phyloP scores from a whole-genome alignment of 2,113 vertebrate genomes.

The Sorex fumeus region DNA sequence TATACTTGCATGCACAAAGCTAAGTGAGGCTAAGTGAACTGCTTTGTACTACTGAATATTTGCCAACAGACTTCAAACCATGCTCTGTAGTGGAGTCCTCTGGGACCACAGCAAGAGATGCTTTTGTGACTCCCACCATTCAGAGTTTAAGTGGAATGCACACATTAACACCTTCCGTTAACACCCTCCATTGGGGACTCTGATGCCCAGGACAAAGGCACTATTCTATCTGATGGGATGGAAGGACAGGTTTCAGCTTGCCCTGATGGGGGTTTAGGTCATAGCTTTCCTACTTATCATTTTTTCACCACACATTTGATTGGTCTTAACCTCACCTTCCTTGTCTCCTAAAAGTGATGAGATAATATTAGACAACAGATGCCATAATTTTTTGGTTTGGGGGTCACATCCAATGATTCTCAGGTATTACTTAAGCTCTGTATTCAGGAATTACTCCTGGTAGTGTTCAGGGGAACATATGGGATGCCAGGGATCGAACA shows the following conservation, averaged over 20 bases:
- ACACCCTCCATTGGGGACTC: neutral
- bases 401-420: too few species aligned
- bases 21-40: neutral
- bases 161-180: neutral
- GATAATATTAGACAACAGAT: neutral
- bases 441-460: too few species aligned
- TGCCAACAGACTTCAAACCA: neutral
- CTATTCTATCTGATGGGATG: neutral
- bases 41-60: neutral
- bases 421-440: too few species aligned
- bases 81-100: neutral
- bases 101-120: neutral
- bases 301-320: neutral
- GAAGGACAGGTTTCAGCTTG: neutral
- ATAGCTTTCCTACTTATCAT: neutral
- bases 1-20: neutral
- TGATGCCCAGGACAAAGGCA: neutral
- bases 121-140: neutral
- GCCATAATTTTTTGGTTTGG: too few species aligned
- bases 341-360: constrained; percentile 16
- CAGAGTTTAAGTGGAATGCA: neutral
- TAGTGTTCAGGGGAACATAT: too few species aligned
- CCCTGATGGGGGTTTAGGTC: neutral
- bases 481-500: too few species aligned
- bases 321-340: neutral